phyloP scores from a whole-genome alignment of 2,797 vertebrate species.

The Acanthurus lineatus region DNA sequence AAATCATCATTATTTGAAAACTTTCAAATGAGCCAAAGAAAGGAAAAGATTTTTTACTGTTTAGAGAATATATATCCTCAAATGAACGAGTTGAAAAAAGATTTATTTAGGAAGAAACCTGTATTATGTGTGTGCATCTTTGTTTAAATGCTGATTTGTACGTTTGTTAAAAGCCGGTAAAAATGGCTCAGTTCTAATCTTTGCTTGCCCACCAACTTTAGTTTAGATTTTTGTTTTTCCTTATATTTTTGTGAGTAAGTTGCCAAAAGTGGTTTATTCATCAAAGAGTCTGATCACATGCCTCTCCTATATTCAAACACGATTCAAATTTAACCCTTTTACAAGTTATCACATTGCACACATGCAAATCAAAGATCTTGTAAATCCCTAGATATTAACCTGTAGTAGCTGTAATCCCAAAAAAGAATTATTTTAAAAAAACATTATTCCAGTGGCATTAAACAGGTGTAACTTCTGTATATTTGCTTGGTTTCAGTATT shows the following conservation, averaged over 20 bases:
- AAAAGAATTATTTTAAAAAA: neutral
- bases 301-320: neutral
- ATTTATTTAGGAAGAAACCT: neutral
- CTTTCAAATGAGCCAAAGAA: neutral
- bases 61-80: neutral
- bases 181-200: neutral
- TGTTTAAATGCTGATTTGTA: neutral
- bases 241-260: neutral
- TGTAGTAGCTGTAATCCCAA: neutral
- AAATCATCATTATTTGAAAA: neutral
- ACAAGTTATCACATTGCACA: no score
- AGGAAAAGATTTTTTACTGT: no score
- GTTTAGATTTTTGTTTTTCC: neutral
- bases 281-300: neutral
- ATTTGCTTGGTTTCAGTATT: neutral
- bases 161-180: neutral
- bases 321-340: no score
- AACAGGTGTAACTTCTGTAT: neutral
- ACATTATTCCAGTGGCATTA: neutral
- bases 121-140: neutral
- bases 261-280: neutral
- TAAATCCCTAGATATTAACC: neutral
- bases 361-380: neutral
- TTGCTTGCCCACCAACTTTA: neutral
- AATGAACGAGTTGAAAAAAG: neutral